Conservation (phyloP, 2,113 vertebrate species). For the Rhynchomys soricoides region DNA sequence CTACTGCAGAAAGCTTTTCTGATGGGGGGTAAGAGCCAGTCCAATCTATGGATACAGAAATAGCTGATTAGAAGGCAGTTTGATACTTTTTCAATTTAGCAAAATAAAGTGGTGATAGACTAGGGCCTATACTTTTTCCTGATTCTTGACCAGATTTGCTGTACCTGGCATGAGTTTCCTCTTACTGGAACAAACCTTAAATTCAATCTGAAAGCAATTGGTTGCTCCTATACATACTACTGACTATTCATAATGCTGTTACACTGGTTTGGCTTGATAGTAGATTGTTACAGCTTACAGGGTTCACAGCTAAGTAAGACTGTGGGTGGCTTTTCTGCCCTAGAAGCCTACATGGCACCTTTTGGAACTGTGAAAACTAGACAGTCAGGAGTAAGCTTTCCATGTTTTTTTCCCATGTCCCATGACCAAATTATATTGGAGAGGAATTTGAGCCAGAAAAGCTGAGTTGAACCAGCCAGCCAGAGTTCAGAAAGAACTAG, state of each 20-base stretch:
- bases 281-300: not conserved
- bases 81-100: not conserved
- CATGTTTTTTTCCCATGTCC: not conserved
- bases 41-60: not conserved
- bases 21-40: not conserved
- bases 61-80: not conserved
- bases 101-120: not conserved
- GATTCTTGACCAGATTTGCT: not conserved
- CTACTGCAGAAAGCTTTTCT: not conserved
- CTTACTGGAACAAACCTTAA: not conserved
- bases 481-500: no score
- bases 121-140: not conserved
- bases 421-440: not conserved
- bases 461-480: no score
- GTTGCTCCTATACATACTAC: not conserved
- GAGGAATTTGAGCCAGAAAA: no score
- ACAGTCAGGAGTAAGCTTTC: not conserved
- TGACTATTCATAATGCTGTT: not conserved
- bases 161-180: not conserved
- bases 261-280: not conserved
- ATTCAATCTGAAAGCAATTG: not conserved
- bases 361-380: not conserved
- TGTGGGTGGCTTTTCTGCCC: not conserved
- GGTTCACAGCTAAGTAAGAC: not conserved
- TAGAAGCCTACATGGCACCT: not conserved